Conservation (phyloP, 2,797 vertebrate species). For the Poecilia velifera region DNA sequence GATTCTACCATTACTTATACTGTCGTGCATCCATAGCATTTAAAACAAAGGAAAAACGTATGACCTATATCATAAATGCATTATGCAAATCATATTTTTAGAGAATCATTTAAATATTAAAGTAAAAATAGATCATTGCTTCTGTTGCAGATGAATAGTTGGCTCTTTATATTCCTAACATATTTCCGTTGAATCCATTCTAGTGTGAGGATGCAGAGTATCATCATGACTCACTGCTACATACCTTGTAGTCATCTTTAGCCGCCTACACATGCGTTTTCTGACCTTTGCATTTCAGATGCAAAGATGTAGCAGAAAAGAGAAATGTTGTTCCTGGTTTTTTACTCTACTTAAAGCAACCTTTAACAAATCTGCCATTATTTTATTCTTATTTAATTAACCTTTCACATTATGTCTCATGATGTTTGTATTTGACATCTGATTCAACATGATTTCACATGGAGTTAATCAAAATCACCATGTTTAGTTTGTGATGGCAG, state of each 20-base stretch:
- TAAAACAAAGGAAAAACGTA: not conserved
- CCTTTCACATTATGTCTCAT: not conserved
- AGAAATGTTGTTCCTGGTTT: not conserved
- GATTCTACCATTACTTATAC: not conserved
- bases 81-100: not conserved
- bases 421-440: not conserved
- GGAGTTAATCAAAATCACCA: not conserved
- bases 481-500: not conserved
- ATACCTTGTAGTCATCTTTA: not conserved
- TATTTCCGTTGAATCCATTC: not conserved
- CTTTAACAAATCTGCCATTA: not conserved
- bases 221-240: constrained; percentile 6
- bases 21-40: not conserved
- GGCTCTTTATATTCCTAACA: not conserved
- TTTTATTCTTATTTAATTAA: not conserved
- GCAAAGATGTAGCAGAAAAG: constrained; percentile 3
- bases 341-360: not conserved
- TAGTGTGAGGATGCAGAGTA: not conserved
- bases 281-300: constrained; percentile 7
- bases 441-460: not conserved
- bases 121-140: not conserved
- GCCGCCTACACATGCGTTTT: constrained; percentile 3
- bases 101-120: not conserved
- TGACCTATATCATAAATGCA: not conserved
- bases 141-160: not conserved